Evolutionary conservation across 2,113 vertebrate genomes (phyloP).

Genomic region (Actenoides lindsayi): DNA sequence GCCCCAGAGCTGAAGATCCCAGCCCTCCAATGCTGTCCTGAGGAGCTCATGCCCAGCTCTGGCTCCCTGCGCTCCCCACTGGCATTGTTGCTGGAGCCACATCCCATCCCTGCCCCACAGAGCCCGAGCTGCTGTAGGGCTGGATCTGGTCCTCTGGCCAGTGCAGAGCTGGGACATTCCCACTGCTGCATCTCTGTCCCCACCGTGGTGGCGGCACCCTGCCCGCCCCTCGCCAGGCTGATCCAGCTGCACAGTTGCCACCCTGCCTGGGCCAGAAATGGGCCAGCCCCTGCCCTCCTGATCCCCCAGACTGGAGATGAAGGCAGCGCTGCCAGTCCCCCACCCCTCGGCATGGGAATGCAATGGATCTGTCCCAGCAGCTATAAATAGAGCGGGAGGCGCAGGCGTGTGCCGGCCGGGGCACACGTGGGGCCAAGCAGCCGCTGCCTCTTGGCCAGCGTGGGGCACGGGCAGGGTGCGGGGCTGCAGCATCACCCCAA

Average conservation of each 20-base stretch:
- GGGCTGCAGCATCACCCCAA: background rate
- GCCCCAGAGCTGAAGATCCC: background rate
- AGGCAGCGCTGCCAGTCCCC: background rate
- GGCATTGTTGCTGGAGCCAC: background rate
- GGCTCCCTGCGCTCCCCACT: fast-evolving
- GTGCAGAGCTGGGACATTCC: fast-evolving
- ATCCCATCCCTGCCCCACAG: background rate
- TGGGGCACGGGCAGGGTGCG: background rate
- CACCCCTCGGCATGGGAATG: background rate
- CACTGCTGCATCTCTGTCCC: background rate
- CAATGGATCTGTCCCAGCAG: background rate
- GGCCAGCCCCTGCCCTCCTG: background rate
- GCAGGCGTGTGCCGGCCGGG: background rate
- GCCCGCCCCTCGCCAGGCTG: fast-evolving
- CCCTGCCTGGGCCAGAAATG: background rate
- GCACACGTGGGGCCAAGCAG: background rate
- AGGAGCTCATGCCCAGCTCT: background rate
- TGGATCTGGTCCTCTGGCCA: background rate
- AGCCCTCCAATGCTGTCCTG: background rate
- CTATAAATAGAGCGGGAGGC: constrained; percentile 6
- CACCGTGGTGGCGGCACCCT: background rate
- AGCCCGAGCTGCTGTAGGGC: background rate
- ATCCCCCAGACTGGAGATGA: background rate
- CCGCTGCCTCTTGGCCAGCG: background rate
- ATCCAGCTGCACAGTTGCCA: background rate